phyloP scores from a whole-genome alignment of 2,797 vertebrate genomes.

The Xenentodon cancila region DNA sequence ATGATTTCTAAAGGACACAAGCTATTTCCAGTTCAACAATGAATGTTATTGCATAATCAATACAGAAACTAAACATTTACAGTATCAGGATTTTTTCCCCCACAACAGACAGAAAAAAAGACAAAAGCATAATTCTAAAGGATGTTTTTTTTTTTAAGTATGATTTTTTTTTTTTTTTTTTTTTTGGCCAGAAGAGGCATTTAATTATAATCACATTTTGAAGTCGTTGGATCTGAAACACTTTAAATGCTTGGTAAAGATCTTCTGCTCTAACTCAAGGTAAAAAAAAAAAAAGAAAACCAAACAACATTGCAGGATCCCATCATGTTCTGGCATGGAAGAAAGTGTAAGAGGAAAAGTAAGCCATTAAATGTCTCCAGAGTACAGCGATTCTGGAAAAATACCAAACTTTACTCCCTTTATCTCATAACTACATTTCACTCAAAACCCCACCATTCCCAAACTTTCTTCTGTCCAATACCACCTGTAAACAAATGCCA shows the following conservation, averaged over 20 bases:
- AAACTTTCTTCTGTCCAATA: too few species aligned
- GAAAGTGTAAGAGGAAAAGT: neutral
- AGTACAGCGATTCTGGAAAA: neutral
- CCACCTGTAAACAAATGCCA: neutral
- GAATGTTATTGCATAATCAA: conserved; percentile 60
- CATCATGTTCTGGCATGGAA: conserved; percentile 34
- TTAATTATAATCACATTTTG: conserved; percentile 45
- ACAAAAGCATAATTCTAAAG: conserved; percentile 44
- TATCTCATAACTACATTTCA: too few species aligned
- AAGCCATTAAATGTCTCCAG: neutral
- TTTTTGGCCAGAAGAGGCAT: conserved; percentile 55
- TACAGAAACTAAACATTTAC: conserved; percentile 64
- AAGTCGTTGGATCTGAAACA: conserved; percentile 22
- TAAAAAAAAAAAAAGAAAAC: conserved; percentile 10
- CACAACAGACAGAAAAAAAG: conserved; percentile 35
- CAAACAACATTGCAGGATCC: neutral
- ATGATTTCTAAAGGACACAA: conserved; percentile 44
- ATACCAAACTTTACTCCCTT: too few species aligned
- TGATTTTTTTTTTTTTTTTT: conserved; percentile 25
- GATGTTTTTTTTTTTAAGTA: conserved; percentile 19
- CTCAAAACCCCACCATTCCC: too few species aligned
- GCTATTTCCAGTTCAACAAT: conserved; percentile 38
- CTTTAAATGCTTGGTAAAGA: conserved; percentile 2
- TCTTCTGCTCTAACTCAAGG: neutral
- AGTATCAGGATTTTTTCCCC: conserved; percentile 48